Percentiles rank a stretch among this genome's conserved stretches.
phyloP scores from a whole-genome alignment of 2,113 vertebrate genomes.

The Hemiscyllium ocellatum region DNA sequence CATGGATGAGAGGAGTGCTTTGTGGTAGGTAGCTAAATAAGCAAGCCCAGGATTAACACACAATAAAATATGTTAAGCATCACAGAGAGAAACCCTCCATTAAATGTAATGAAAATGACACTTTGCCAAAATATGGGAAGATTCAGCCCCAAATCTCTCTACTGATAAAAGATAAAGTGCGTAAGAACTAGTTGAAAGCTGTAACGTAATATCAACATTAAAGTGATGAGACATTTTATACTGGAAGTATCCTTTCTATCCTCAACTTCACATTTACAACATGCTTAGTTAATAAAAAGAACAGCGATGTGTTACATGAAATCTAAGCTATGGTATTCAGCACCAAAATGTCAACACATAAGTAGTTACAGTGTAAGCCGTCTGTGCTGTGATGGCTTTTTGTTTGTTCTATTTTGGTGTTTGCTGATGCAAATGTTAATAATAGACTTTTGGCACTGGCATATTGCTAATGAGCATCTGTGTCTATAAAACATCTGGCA shows the following conservation, averaged over 20 bases:
- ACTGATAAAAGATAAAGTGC: not conserved
- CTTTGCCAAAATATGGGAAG: no score
- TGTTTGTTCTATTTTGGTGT: not conserved
- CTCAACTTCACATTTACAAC: not conserved
- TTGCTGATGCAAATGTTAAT: not conserved
- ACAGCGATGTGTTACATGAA: not conserved
- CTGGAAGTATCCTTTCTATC: not conserved
- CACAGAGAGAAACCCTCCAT: no score
- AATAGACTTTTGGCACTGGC: not conserved
- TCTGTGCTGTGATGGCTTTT: not conserved
- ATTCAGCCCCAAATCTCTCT: not conserved
- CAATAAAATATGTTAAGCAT: no score
- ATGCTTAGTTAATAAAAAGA: not conserved
- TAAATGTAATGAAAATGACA: no score
- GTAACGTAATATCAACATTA: not conserved
- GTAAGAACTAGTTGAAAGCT: not conserved
- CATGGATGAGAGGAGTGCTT: no score
- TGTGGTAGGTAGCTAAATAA: no score
- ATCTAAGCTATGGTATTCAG: not conserved
- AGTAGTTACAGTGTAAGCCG: not conserved
- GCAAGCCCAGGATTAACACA: no score
- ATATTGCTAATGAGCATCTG: not conserved
- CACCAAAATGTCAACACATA: not conserved
- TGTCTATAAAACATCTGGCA: conserved; percentile 10
- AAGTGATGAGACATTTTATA: not conserved